A percentile compares a stretch with the other conserved stretches of the same genome.
phyloP scores from a whole-genome alignment of 2,113 vertebrate genomes.

The Colaptes auratus region DNA sequence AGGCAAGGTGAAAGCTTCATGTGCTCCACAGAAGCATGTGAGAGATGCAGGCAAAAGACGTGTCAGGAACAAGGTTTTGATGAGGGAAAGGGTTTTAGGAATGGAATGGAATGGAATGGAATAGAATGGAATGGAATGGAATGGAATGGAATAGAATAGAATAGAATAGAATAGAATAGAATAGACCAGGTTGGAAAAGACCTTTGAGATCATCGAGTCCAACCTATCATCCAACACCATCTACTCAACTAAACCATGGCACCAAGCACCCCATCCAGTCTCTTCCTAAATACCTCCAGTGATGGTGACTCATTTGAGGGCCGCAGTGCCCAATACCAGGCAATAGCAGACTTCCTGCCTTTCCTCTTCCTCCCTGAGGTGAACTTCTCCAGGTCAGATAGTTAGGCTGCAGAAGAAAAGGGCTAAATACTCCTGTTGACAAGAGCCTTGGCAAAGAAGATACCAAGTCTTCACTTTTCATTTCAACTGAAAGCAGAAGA shows the following conservation, averaged over 20 bases:
- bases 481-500: background rate
- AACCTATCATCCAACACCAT: too few species aligned
- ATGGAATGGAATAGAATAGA: too few species aligned
- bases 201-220: too few species aligned
- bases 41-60: background rate
- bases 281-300: background rate
- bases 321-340: background rate
- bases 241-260: too few species aligned
- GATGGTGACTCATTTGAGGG: background rate
- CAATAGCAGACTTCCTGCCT: background rate
- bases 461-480: background rate
- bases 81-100: background rate
- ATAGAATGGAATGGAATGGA: too few species aligned
- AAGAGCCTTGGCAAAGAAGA: background rate
- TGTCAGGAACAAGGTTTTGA: background rate
- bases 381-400: background rate
- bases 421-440: background rate
- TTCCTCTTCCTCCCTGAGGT: background rate
- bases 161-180: too few species aligned
- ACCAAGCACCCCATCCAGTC: too few species aligned
- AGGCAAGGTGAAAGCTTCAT: background rate
- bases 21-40: rapidly evolving
- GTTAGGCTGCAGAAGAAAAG: background rate
- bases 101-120: too few species aligned
- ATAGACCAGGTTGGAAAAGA: too few species aligned